Conservation (phyloP, 2,797 vertebrate species). For the Nasua narica region DNA sequence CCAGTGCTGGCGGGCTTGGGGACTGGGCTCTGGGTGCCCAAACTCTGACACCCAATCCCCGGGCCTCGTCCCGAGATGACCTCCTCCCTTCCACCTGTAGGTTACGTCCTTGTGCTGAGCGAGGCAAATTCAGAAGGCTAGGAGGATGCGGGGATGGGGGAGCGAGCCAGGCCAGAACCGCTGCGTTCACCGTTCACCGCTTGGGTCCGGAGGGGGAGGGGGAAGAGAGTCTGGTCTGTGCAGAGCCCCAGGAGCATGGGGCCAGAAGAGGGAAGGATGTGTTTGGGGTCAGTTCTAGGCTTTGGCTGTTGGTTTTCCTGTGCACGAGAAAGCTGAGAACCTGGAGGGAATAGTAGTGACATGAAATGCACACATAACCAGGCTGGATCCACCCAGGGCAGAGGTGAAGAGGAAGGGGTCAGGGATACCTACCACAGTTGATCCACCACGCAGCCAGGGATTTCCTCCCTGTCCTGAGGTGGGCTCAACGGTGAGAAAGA, state of each 20-base stretch:
- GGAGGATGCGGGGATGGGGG: neutral
- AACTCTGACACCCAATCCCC: constrained; percentile 49
- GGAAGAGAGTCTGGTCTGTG: neutral
- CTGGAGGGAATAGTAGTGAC: neutral
- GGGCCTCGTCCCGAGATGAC: neutral
- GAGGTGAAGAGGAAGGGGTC: neutral
- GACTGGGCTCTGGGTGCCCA: neutral
- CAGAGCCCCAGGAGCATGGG: neutral
- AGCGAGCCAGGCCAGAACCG: neutral
- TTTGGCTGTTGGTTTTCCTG: neutral
- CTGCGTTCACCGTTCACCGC: neutral
- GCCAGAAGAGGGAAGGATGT: neutral
- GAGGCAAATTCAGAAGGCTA: neutral
- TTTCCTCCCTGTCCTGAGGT: neutral
- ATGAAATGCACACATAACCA: neutral
- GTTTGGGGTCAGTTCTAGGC: neutral
- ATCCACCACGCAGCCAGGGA: neutral
- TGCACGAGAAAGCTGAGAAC: neutral
- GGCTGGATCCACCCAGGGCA: neutral
- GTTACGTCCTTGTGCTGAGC: constrained; percentile 34
- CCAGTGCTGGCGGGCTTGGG: neutral
- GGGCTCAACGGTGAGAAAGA: neutral
- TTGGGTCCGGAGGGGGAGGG: rapidly evolving
- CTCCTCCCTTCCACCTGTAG: constrained; percentile 27
- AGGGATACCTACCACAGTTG: neutral